Evolutionary conservation across 2,888 invertebrate genomes (phyloP).

Genomic region (Lagria hirta): DNA sequence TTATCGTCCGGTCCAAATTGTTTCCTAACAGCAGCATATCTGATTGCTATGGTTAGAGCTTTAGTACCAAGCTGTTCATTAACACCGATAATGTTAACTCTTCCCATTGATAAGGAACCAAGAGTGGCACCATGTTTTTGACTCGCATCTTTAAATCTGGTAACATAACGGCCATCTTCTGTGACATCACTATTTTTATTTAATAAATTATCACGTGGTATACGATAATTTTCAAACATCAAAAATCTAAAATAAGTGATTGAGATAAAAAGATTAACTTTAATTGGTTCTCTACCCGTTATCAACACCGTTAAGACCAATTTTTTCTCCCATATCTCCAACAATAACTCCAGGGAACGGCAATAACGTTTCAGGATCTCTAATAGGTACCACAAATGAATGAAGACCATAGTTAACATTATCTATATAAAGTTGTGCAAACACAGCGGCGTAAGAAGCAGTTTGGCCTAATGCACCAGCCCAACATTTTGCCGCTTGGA

Average conservation of each 20-base stretch:
- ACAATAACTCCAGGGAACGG: constrained; percentile 79
- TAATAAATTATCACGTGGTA: constrained; percentile 77
- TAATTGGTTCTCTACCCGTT: no score
- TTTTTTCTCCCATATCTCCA: constrained; percentile 92
- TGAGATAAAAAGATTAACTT: no score
- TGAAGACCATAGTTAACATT: constrained; percentile 81
- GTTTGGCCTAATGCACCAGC: constrained; percentile 75
- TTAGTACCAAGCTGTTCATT: constrained; percentile 66
- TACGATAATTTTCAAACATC: constrained; percentile 76
- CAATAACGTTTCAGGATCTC: constrained; percentile 70
- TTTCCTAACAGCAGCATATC: constrained; percentile 82
- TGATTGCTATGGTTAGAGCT: constrained; percentile 78
- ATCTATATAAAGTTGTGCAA: constrained; percentile 83
- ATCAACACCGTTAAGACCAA: constrained; percentile 88
- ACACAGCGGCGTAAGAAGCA: constrained; percentile 86
- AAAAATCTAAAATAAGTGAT: no score
- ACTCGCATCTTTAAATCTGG: constrained; percentile 77
- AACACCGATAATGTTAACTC: constrained; percentile 73
- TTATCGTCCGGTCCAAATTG: constrained; percentile 81
- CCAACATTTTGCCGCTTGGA: constrained; percentile 85
- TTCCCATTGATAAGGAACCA: constrained; percentile 79
- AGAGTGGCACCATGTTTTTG: constrained; percentile 84
- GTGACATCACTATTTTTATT: constrained; percentile 87
- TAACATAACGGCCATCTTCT: constrained; percentile 77
- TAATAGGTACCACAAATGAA: constrained; percentile 81